Evolutionary conservation across 2,888 invertebrate species (phyloP), one percentile per base, ranked within the genome.

Genomic region (Oxyscelio sp.): DNA sequence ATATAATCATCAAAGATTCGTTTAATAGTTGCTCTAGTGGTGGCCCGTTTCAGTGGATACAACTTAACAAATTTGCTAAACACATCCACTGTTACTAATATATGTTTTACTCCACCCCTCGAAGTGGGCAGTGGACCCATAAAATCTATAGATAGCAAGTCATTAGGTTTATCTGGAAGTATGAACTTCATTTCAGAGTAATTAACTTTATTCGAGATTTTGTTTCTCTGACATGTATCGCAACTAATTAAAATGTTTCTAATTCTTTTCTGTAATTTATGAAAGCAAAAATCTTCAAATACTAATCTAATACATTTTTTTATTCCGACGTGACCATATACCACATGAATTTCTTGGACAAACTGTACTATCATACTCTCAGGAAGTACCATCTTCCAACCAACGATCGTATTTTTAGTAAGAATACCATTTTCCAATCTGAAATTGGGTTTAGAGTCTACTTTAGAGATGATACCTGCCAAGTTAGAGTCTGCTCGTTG

Each of bases 121-220:
- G 61, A 61, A 1, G 21, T 61, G 1, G 40, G 61, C n/a, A 61
- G 13, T 3, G 61, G 61, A n/a, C n/a, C n/a, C n/a, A n/a, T n/a
- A n/a, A n/a, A n/a, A n/a, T n/a, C n/a, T n/a, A n/a, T n/a, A n/a
- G n/a, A n/a, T n/a, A n/a, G n/a, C n/a, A n/a, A n/a, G n/a, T n/a
- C n/a, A n/a, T n/a, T n/a, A n/a, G n/a, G n/a, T n/a, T n/a, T n/a
- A n/a, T n/a, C n/a, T n/a, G n/a, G n/a, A n/a, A n/a, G n/a, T n/a
- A n/a, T n/a, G n/a, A n/a, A n/a, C n/a, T n/a, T n/a, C n/a, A n/a
- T n/a, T n/a, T n/a, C n/a, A n/a, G n/a, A n/a, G n/a, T 34, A 15
- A 40, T 61, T 40, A 17, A 17, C 40, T 17, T 19, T 21, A 31
- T 56, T 24, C 3, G 27, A 17, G 4, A 31, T n/a, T 11, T 56